These are phyloP conservation scores for Chamaetylas fuelleborni DNA, from an alignment of 2,113 vertebrate genomes.

Conservation along the genomic window DNA sequence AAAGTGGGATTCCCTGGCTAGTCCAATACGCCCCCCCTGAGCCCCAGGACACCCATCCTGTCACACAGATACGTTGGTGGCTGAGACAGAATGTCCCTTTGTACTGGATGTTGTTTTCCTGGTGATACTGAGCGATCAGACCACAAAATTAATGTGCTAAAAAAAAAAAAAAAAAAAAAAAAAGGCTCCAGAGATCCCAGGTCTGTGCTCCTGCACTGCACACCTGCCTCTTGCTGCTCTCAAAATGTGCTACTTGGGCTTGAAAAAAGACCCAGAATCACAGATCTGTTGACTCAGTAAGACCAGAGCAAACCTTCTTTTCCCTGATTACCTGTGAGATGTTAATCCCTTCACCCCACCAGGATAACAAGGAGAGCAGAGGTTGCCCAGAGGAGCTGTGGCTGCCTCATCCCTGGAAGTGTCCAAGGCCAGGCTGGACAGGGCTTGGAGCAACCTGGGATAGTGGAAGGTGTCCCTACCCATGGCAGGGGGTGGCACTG, in stretches of 20 bases:
- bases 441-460: background rate
- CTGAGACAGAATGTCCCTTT: background rate
- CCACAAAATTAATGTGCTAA: background rate
- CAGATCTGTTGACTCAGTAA: background rate
- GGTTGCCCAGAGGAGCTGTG: background rate
- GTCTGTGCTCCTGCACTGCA: background rate
- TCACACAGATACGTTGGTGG: fast-evolving
- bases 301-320: background rate
- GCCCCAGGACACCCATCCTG: background rate
- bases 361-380: background rate
- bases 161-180: background rate
- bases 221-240: background rate
- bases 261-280: background rate
- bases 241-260: background rate
- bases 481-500: background rate
- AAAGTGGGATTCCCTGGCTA: background rate
- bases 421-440: background rate
- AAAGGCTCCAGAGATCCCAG: background rate
- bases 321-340: background rate
- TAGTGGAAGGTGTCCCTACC: background rate
- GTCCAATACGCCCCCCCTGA: fast-evolving
- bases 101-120: background rate
- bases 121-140: background rate
- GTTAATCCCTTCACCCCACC: background rate
- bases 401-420: background rate